Conservation (phyloP, 2,113 vertebrate species). For the Bambusicola thoracicus region DNA sequence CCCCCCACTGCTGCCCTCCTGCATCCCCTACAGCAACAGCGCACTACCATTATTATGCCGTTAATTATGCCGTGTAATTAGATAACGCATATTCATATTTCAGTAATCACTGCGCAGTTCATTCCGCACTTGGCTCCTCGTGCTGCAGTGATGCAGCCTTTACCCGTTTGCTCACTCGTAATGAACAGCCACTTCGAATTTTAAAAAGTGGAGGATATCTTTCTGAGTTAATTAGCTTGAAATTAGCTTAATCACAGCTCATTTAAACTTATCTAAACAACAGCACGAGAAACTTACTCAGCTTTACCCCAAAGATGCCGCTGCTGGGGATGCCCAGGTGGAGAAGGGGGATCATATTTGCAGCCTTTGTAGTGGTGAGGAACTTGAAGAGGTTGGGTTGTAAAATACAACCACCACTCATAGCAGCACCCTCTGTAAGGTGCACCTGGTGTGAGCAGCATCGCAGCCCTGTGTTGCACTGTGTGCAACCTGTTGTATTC, state of each 20-base stretch:
- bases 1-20: background rate
- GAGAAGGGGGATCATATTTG: too few species aligned
- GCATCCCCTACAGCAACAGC: rapidly evolving
- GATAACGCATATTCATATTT: slow-evolving; percentile 74
- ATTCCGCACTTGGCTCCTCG: slow-evolving; percentile 65
- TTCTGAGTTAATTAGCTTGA: slow-evolving; percentile 86
- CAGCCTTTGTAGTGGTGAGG: background rate
- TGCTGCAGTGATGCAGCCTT: slow-evolving; percentile 70
- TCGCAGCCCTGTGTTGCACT: background rate
- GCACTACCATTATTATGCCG: background rate
- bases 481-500: background rate
- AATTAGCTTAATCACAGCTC: slow-evolving; percentile 88
- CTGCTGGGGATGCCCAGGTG: background rate
- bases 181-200: slow-evolving; percentile 82
- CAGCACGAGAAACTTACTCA: slow-evolving; percentile 77
- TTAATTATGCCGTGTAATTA: slow-evolving; percentile 75
- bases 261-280: slow-evolving; percentile 91
- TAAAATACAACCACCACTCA: too few species aligned
- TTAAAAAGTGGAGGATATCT: slow-evolving; percentile 84
- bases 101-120: slow-evolving; percentile 60
- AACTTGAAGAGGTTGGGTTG: background rate
- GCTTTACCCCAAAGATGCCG: background rate
- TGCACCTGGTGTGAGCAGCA: rapidly evolving
- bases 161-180: slow-evolving; percentile 69
- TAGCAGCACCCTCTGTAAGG: background rate